Evolutionary conservation across 2,888 invertebrate species (phyloP), one percentile per base, ranked within the genome.

Genomic region (Microplitis manilae): DNA sequence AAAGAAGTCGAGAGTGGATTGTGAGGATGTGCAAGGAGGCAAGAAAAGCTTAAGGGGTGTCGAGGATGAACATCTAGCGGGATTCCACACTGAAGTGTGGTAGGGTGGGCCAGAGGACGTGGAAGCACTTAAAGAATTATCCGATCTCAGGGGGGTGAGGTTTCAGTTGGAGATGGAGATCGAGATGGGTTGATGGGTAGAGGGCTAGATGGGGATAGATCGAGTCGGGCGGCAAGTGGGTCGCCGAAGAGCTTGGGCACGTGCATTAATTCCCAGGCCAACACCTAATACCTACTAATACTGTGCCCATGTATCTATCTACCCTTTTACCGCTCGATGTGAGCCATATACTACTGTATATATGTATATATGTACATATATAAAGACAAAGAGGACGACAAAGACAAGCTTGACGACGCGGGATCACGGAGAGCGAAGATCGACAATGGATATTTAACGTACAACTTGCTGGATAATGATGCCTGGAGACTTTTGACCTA

Each of bases 61-160:
- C 78, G 79, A 76, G 76, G 78, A 77, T 50, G 50, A 50, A 50
- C 50, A 50, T 30, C 30, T 30, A 82, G 72, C 79, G 73, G 75
- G 78, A 79, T 79, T 81, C 79, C 79, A 80, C 79, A 81, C 81
- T 83, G 85, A 85, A 75, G 80, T 76, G 75, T 81, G 79, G 77
- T 76, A 74, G 81, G 83, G 50, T 50, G 50, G 13, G 50, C 9
- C 50, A 50, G 50, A 50, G 84, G 81, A 77, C 78, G 84, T 85
- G 87, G 88, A 88, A 90, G 90, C 90, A 89, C 89, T 90, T 90
- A 90, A 90, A 90, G 90, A 90, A 90, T 90, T 89, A 90, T 90
- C 90, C 87, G 88, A 89, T 88, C 88, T 87, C 88, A 76, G 75
- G 79, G 78, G 84, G 79, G 80, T 71, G 83, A 83, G 87, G 85